A percentile compares a stretch with the other conserved stretches of the same genome.
phyloP scores from a whole-genome alignment of 2,797 vertebrate species.

The Clarias fuscus region DNA sequence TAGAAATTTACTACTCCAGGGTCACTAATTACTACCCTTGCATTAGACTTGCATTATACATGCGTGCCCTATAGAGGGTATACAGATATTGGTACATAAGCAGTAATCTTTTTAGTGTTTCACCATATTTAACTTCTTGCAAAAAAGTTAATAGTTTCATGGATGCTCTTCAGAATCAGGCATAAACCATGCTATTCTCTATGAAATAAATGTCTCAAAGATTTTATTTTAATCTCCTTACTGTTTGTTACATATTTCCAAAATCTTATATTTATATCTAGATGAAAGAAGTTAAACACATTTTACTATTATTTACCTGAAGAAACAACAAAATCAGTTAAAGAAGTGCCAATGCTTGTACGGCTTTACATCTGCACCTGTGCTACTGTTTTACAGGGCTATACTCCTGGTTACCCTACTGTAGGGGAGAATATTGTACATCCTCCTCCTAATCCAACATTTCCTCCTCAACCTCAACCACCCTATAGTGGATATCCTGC shows the following conservation, averaged over 20 bases:
- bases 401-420: conserved; percentile 34
- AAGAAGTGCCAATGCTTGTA: background rate
- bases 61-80: background rate
- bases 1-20: no score
- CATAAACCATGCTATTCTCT: background rate
- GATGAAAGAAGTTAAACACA: background rate
- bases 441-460: conserved; percentile 50
- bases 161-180: background rate
- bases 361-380: background rate
- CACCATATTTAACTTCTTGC: background rate
- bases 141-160: background rate
- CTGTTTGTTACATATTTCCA: background rate
- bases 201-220: background rate
- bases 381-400: conserved; percentile 25
- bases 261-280: no score
- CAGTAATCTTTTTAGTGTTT: background rate
- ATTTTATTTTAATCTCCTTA: background rate
- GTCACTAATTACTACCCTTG: background rate
- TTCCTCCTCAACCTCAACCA: conserved; percentile 53
- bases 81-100: background rate
- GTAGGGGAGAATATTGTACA: conserved; percentile 37
- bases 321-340: background rate
- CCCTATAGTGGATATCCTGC: conserved; percentile 50
- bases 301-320: background rate
- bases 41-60: background rate